phyloP scores from a whole-genome alignment of 2,113 vertebrate species.

The Bostrychus sinensis region DNA sequence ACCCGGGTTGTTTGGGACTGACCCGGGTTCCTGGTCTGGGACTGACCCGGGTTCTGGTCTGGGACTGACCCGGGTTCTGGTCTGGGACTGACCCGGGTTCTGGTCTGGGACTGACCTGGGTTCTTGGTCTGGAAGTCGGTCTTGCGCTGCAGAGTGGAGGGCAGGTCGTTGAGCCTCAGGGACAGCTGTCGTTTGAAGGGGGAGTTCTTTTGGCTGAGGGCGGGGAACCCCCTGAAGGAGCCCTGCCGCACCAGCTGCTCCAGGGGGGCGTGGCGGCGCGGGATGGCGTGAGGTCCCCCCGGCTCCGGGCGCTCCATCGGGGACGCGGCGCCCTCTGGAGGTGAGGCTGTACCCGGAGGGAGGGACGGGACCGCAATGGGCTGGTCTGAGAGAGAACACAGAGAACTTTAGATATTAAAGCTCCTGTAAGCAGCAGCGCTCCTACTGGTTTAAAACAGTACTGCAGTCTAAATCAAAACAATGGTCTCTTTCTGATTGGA shows the following conservation, averaged over 20 bases:
- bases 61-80: not conserved
- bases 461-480: too few species aligned
- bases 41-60: too few species aligned
- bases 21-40: too few species aligned
- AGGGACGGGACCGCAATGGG: slow-evolving; percentile 69
- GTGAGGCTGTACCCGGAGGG: slow-evolving; percentile 81
- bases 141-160: slow-evolving; percentile 90
- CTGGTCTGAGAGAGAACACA: slow-evolving; percentile 62
- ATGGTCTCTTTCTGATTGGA: too few species aligned
- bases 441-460: too few species aligned
- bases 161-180: slow-evolving; percentile 90
- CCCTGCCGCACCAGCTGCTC: slow-evolving; percentile 93
- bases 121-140: slow-evolving; percentile 85
- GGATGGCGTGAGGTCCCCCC: slow-evolving; percentile 86
- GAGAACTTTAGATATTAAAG: not conserved
- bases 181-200: slow-evolving; percentile 94
- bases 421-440: too few species aligned
- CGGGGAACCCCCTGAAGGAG: slow-evolving; percentile 90
- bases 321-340: slow-evolving; percentile 83
- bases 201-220: slow-evolving; percentile 91
- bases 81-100: not conserved
- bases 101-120: slow-evolving; percentile 77
- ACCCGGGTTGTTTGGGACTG: too few species aligned
- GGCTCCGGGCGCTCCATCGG: slow-evolving; percentile 84
- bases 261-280: slow-evolving; percentile 89